phyloP scores from a whole-genome alignment of 2,113 vertebrate genomes.

The Seriola aureovittata region DNA sequence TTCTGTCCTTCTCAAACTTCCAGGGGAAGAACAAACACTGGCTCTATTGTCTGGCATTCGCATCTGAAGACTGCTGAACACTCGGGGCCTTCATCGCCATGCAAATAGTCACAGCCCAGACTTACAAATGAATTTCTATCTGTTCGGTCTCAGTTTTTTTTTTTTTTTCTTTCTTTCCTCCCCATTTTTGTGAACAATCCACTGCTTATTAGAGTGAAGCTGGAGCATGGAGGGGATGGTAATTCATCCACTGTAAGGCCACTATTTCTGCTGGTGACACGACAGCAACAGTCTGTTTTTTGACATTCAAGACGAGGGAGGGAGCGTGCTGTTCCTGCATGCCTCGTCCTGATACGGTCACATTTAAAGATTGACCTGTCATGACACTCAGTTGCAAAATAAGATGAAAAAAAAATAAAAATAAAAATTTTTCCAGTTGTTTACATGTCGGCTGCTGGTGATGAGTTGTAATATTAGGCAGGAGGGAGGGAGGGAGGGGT shows the following conservation, averaged over 20 bases:
- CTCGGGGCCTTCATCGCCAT: slow-evolving; percentile 88
- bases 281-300: slow-evolving; percentile 80
- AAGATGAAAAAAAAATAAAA: not conserved
- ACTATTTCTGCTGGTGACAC: slow-evolving; percentile 80
- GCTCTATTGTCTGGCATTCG: slow-evolving; percentile 89
- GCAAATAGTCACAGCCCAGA: slow-evolving; percentile 84
- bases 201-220: slow-evolving; percentile 79
- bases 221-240: slow-evolving; percentile 72
- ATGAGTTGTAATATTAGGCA: not conserved
- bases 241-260: slow-evolving; percentile 80
- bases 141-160: slow-evolving; percentile 48
- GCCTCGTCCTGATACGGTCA: slow-evolving; percentile 62
- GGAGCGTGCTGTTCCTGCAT: slow-evolving; percentile 75
- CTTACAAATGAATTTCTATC: slow-evolving; percentile 85
- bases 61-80: slow-evolving; percentile 86
- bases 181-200: slow-evolving; percentile 80
- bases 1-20: slow-evolving; percentile 77
- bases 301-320: slow-evolving; percentile 77
- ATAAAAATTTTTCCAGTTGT: slow-evolving; percentile 12
- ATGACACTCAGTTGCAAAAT: slow-evolving; percentile 49
- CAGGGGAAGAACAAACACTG: slow-evolving; percentile 90
- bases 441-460: not conserved
- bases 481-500: no score
- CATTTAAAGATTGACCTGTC: slow-evolving; percentile 60
- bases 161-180: slow-evolving; percentile 9